A percentile compares a stretch with the other conserved stretches of the same genome.
These are phyloP conservation scores for Isotomurus palustris DNA, from an alignment of 2,888 invertebrate species.

Conservation along the genomic window DNA sequence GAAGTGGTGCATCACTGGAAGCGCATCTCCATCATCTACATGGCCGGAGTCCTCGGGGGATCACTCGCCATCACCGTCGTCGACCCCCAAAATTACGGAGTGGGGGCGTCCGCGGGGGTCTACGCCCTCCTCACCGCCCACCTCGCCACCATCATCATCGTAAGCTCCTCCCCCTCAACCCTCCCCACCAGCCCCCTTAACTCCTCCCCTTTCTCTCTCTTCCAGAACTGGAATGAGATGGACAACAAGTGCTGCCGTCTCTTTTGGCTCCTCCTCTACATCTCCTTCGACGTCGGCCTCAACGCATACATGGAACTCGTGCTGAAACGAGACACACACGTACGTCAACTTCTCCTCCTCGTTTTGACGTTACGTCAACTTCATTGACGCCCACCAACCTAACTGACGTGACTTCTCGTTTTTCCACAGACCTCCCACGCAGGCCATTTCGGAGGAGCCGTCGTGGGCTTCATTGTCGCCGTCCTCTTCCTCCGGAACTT, in stretches of 20 bases:
- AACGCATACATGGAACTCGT: not conserved
- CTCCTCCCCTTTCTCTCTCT: not conserved
- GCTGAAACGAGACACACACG: not conserved
- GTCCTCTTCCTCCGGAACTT: constrained; percentile 13
- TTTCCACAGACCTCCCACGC: constrained; percentile 14
- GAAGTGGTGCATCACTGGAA: constrained; percentile 20
- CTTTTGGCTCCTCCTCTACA: constrained; percentile 12
- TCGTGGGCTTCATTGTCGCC: constrained; percentile 15
- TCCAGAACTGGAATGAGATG: constrained; percentile 23
- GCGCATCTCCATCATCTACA: constrained; percentile 11
- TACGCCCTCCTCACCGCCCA: constrained; percentile 15
- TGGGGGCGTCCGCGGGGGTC: constrained; percentile 21
- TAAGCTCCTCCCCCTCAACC: not conserved
- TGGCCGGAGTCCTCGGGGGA: constrained; percentile 11
- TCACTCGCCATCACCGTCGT: constrained; percentile 9
- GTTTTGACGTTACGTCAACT: too few species aligned
- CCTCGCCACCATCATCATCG: constrained; percentile 17
- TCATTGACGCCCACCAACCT: too few species aligned
- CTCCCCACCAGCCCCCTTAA: not conserved
- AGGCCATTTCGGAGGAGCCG: constrained; percentile 19
- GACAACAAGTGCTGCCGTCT: constrained; percentile 18
- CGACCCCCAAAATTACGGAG: constrained; percentile 9
- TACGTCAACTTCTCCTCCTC: not conserved
- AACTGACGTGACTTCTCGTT: too few species aligned
- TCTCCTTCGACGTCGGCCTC: constrained; percentile 8